Percentiles rank a stretch among this genome's conserved stretches.
These are phyloP conservation scores for Psilopsiagon aurifrons DNA, from an alignment of 2,113 vertebrate species.

Conservation along the genomic window DNA sequence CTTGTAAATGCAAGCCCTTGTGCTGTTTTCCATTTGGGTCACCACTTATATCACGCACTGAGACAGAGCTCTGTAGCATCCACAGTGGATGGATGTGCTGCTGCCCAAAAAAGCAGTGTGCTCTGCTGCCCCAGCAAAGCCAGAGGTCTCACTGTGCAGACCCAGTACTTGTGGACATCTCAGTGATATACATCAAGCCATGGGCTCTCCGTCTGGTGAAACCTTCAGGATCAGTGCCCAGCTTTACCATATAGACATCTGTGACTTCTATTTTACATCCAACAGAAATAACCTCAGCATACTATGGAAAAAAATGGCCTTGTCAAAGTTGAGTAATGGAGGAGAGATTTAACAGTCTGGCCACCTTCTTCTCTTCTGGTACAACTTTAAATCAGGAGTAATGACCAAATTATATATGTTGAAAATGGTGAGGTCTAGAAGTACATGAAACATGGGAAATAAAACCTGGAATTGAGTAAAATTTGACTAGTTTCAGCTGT, in stretches of 20 bases:
- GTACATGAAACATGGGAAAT: not conserved
- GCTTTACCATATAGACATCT: not conserved
- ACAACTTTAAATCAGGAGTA: not conserved
- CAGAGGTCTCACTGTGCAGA: not conserved
- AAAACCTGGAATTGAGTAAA: conserved; percentile 5
- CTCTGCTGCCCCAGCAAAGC: not conserved
- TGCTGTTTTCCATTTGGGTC: not conserved
- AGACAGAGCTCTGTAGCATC: not conserved
- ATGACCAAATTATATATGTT: not conserved
- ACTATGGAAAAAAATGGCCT: not conserved
- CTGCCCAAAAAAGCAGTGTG: not conserved
- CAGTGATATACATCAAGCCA: not conserved
- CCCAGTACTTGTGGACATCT: not conserved
- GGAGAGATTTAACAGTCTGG: not conserved
- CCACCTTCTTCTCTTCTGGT: not conserved
- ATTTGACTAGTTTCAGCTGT: conserved; percentile 16
- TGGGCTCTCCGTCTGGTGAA: not conserved
- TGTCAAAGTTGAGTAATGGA: not conserved
- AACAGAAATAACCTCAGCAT: not conserved
- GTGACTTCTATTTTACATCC: not conserved
- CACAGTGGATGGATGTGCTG: not conserved
- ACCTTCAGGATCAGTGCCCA: not conserved
- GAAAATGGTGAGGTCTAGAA: conserved; percentile 5
- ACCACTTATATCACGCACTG: fast-evolving
- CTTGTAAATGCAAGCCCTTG: not conserved